Percentiles rank a stretch among this genome's conserved stretches.
Conservation (phyloP, 2,888 invertebrate genomes). For the Dasypogon diadema region DNA sequence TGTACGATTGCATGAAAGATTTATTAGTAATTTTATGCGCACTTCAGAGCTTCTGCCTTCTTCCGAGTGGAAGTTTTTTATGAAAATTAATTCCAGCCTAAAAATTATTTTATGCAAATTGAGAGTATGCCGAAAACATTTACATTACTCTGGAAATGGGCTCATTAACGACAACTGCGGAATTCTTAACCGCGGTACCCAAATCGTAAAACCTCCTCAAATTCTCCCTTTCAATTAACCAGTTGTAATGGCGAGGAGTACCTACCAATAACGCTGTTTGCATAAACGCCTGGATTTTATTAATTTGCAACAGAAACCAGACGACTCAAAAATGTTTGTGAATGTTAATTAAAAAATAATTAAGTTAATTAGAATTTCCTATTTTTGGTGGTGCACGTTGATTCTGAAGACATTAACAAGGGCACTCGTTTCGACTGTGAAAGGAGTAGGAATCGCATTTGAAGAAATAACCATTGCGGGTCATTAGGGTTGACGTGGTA, state of each 20-base stretch:
- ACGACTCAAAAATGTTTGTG: conserved; percentile 40
- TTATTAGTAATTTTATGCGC: too few relatives aligned
- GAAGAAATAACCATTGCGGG: conserved; percentile 13
- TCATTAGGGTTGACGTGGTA: conserved; percentile 3
- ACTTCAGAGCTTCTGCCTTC: too few relatives aligned
- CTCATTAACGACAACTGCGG: conserved; percentile 24
- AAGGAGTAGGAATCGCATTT: neutral
- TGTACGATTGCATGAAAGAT: neutral
- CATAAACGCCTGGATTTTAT: conserved; percentile 30
- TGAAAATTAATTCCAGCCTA: conserved; percentile 5
- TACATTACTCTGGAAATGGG: neutral
- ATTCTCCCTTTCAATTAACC: conserved; percentile 19
- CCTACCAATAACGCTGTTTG: conserved; percentile 13
- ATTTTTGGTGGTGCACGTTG: neutral
- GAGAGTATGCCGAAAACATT: neutral
- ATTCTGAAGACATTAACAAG: neutral
- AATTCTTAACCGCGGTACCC: neutral
- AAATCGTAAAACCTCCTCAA: neutral
- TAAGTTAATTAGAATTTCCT: conserved; percentile 51
- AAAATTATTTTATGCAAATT: conserved; percentile 7
- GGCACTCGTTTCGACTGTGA: conserved; percentile 15
- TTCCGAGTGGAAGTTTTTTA: too few relatives aligned
- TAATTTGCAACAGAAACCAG: conserved; percentile 46
- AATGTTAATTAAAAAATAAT: conserved; percentile 54
- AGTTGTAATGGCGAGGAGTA: neutral